These are phyloP conservation scores for Antidorcas marsupialis DNA, from an alignment of 2,113 vertebrate genomes.

Conservation along the genomic window DNA sequence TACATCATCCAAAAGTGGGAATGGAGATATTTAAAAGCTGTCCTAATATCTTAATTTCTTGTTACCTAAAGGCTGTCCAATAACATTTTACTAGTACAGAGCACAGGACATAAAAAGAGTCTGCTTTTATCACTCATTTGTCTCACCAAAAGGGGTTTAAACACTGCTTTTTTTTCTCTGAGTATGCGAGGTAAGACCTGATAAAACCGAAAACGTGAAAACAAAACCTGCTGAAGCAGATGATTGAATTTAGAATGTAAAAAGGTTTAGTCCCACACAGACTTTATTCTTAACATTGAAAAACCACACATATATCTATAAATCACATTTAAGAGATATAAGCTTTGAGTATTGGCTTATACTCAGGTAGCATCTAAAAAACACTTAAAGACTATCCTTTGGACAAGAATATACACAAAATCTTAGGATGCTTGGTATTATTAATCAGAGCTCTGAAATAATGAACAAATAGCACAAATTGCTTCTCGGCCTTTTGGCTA, in stretches of 20 bases:
- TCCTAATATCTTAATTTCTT: not conserved
- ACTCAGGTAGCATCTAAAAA: not conserved
- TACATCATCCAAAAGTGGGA: not conserved
- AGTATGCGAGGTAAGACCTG: not conserved
- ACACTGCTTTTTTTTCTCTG: not conserved
- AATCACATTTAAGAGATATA: not conserved
- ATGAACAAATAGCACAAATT: not conserved
- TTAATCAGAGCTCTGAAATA: not conserved
- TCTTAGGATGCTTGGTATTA: not conserved
- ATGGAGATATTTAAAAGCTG: not conserved
- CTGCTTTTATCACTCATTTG: not conserved
- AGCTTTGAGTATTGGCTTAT: not conserved
- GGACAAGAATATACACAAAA: not conserved
- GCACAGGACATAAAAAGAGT: not conserved
- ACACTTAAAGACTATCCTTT: not conserved
- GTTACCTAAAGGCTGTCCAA: not conserved
- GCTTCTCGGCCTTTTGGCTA: too few species aligned
- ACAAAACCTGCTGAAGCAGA: not conserved
- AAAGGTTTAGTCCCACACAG: not conserved
- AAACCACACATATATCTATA: not conserved
- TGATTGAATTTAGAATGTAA: not conserved
- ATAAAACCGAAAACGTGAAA: not conserved
- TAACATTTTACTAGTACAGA: not conserved
- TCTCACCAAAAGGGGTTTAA: not conserved
- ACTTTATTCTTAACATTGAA: not conserved